A percentile compares a stretch with the other conserved stretches of the same genome.
Conservation (phyloP, 2,797 vertebrate genomes). For the Danio albolineatus region DNA sequence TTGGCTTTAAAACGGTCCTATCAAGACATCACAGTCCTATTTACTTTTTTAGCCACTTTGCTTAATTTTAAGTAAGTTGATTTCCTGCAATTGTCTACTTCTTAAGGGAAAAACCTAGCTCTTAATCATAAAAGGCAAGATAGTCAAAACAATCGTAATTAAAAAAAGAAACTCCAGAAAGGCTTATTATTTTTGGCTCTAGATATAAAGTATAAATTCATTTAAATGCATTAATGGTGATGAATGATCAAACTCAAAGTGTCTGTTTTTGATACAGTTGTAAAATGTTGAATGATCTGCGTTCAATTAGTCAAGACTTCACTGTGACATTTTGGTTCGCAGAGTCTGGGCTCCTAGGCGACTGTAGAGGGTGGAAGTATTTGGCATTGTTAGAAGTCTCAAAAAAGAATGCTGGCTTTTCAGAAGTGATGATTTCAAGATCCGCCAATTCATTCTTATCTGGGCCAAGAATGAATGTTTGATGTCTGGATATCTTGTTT, state of each 20-base stretch:
- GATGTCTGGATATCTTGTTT: conserved; percentile 10
- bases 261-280: not conserved
- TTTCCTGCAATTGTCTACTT: conserved; percentile 48
- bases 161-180: not conserved
- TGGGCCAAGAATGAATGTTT: conserved; percentile 31
- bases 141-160: conserved; percentile 1
- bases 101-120: not conserved
- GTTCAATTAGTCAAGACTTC: conserved; percentile 9
- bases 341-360: not conserved
- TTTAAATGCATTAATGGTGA: not conserved
- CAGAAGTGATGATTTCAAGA: conserved; percentile 22
- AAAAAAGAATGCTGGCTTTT: conserved; percentile 18
- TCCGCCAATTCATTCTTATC: conserved; percentile 9
- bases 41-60: conserved; percentile 33
- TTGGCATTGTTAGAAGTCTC: conserved; percentile 10
- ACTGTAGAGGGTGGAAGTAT: not conserved
- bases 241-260: not conserved
- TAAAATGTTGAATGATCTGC: conserved; percentile 8
- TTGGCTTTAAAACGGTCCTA: conserved; percentile 55
- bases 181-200: not conserved
- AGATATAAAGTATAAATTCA: conserved; percentile 8
- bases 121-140: conserved; percentile 19
- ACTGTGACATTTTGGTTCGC: conserved; percentile 4
- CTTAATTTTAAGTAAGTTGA: conserved; percentile 27
- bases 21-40: conserved; percentile 37